Conservation (phyloP, 2,888 invertebrate species). For the Eilema depressum region DNA sequence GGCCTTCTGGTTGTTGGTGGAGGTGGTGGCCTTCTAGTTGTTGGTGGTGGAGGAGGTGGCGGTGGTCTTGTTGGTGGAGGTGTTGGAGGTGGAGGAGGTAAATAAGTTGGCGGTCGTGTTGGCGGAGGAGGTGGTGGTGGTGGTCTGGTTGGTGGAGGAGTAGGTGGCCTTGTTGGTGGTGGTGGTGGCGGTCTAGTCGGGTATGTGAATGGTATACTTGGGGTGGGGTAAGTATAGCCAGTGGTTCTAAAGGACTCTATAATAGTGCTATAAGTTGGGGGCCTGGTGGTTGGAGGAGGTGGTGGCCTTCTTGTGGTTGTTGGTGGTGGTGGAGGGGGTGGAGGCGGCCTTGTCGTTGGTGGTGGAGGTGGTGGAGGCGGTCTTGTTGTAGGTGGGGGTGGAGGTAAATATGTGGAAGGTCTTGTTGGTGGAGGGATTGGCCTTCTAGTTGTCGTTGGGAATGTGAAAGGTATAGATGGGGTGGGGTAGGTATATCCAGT, state of each 20-base stretch:
- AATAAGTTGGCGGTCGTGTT: conserved; percentile 5
- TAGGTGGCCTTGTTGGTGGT: conserved; percentile 24
- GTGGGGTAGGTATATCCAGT: conserved; percentile 54
- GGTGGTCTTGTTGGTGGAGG: conserved; percentile 16
- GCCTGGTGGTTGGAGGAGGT: conserved; percentile 30
- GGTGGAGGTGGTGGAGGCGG: conserved; percentile 25
- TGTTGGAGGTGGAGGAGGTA: background rate
- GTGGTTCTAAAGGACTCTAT: conserved; percentile 41
- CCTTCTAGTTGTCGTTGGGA: conserved; percentile 41
- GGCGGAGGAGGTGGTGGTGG: conserved; percentile 29
- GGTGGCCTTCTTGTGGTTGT: conserved; percentile 24
- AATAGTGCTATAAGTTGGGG: conserved; percentile 46
- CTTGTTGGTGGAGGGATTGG: conserved; percentile 37
- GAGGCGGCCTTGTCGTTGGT: conserved; percentile 26
- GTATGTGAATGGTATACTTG: conserved; percentile 36
- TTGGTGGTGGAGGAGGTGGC: conserved; percentile 12
- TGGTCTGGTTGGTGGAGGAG: conserved; percentile 43
- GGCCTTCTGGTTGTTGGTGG: conserved; percentile 38
- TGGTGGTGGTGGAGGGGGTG: conserved; percentile 27
- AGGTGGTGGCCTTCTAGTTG: conserved; percentile 1
- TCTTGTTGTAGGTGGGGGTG: conserved; percentile 40
- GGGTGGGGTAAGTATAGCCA: conserved; percentile 37
- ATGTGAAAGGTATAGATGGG: conserved; percentile 41
- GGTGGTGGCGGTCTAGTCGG: conserved; percentile 60
- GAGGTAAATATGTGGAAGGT: conserved; percentile 18